Evolutionary conservation across 2,113 vertebrate genomes (phyloP), one percentile per base, ranked within the genome.

Genomic region (Ploceus nigricollis): DNA sequence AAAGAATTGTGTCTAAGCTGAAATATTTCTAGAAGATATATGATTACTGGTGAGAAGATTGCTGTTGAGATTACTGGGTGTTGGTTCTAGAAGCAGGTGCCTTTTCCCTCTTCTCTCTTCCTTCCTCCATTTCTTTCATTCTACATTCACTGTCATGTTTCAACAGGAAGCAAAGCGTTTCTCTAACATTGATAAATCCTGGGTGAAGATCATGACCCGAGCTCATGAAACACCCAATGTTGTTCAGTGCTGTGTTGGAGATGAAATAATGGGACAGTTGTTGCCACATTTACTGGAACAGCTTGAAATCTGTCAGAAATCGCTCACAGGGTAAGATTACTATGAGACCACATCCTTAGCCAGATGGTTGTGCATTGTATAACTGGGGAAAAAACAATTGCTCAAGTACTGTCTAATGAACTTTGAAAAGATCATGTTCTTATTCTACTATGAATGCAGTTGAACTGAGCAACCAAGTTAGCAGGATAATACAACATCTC

Each of bases 261-360:
- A 99, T 78, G 99, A 99, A 97, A 99, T 98, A 13, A 98, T 99
- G 99, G 99, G 98, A 19, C 99, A 99, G 84, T 97, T 99, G 30
- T 96, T 99, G 54, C 99, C 99, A 57, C 99, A 99, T 94, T 98
- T 99, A 81, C 96, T 99, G 28, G 99, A 99, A 75, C 99, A 99
- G 94, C 97, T 99, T 85, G 99, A 99, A 96, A 99, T 99, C 35
- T 99, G 99, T 84, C 99, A 99, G 97, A 99, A 99, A 93, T 99
- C 99, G 3, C 99, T 99, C 48, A 99, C 99, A 40, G 99, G 99
- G 99, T 99, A 96, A 98, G 98, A 68, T 63, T 27, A 23, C 28
- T 50, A 15, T 0, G 16, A 71, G 44, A 47, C 21, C 19, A 42
- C 13, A 31, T 11, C 80, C 33, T 78, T 30, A 33, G 18, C 20